phyloP scores from a whole-genome alignment of 2,113 vertebrate genomes.

The Ifrita kowaldi region DNA sequence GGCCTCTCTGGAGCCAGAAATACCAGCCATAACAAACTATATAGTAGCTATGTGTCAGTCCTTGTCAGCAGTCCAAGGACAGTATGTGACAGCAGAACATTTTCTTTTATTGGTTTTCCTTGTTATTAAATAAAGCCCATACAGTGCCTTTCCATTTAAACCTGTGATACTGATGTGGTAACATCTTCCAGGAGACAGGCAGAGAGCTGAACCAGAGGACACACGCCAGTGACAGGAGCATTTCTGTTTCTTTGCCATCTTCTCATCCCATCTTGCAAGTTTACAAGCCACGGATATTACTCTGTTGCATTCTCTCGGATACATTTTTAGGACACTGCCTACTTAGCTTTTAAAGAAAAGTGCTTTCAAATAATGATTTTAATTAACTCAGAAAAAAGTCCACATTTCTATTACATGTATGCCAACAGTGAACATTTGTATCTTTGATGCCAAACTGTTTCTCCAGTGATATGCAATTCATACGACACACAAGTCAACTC shows the following conservation, averaged over 20 bases:
- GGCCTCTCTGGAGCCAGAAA: background rate
- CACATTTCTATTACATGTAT: background rate
- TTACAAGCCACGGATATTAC: background rate
- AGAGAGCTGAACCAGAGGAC: background rate
- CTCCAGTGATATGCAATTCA: background rate
- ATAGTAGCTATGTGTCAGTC: background rate
- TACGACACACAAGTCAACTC: background rate
- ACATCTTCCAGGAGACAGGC: background rate
- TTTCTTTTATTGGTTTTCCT: background rate
- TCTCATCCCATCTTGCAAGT: background rate
- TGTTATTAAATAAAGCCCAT: background rate
- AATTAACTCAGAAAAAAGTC: background rate
- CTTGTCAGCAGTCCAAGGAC: background rate
- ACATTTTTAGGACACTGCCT: background rate
- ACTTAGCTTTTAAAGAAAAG: background rate
- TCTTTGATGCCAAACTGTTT: background rate
- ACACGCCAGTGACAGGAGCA: background rate
- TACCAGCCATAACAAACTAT: background rate
- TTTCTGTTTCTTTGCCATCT: background rate
- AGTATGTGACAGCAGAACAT: background rate
- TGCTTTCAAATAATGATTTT: background rate
- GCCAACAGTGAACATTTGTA: background rate
- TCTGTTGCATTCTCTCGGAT: background rate
- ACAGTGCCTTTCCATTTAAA: background rate
- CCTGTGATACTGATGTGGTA: background rate